Base-by-base conservation (phyloP, 2,888 invertebrate species). In the Silvanus unidentatus region DNA sequence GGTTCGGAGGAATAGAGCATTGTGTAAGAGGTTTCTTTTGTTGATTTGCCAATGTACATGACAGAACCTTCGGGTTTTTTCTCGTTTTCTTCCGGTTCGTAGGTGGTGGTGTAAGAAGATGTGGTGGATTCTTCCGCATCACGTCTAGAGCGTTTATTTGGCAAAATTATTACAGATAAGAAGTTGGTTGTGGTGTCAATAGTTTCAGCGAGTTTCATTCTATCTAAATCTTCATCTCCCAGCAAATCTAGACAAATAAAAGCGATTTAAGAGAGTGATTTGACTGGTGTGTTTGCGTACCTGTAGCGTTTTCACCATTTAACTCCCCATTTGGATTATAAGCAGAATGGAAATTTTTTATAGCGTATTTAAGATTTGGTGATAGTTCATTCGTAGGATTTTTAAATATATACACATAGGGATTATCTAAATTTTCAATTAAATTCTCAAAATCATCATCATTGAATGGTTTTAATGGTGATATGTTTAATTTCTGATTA, bases 261-360 rank as follows among this genome's bases (percentile, higher is more conserved):
- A 22, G 3, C 8, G 22, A 22, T n/a, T 28, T 28, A 28, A 10
- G 28, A 28, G 10, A 9, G 10, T 28, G 3, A 32, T n/a, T 32
- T 12, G 5, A 32, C 3, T 12, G 10, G 10, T n/a, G 6, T 32
- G n/a, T 28, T 28, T 9, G 11, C 35, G 9, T 61, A 70, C 71
- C 65, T 49, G 62, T 62, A 11, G 57, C 54, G 50, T 69, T 61
- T 30, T 65, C 62, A 14, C 60, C 51, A 22, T 54, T 55, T 43
- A 70, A 50, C 43, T 65, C 57, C 11, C 59, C 64, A 50, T 65
- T 71, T 1, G 69, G 65, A 40, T 63, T 63, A 48, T 66, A 72
- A 11, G 65, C 55, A 4, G 63, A 66, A 44, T 63, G 57, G 50
- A 59, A 63, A 27, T 62, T 64, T 30, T 57, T 45, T 4, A 64